Conservation (phyloP, 2,888 invertebrate genomes). For the Cremastinae sp. region DNA sequence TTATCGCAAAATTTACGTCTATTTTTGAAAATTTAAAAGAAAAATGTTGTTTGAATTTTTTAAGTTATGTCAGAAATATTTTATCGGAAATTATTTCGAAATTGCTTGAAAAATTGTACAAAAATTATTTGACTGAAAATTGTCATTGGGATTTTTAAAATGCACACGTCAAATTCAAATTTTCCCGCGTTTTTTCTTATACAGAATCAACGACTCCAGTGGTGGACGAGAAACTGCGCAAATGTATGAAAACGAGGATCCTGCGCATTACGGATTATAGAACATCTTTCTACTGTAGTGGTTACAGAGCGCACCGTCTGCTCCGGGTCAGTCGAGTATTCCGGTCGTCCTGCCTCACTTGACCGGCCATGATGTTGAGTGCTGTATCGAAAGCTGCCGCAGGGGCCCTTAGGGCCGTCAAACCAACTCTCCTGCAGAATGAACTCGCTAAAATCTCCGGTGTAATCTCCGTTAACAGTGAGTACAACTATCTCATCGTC, state of each 20-base stretch:
- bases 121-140: too few species aligned
- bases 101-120: too few species aligned
- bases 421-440: constrained; percentile 81
- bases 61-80: too few species aligned
- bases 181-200: background rate
- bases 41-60: too few species aligned
- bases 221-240: constrained; percentile 46
- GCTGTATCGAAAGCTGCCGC: constrained; percentile 82
- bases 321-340: constrained; percentile 64
- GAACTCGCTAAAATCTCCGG: constrained; percentile 81
- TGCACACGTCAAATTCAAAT: constrained; percentile 30
- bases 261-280: constrained; percentile 48
- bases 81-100: too few species aligned
- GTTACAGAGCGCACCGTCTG: constrained; percentile 53
- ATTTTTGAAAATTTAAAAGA: too few species aligned
- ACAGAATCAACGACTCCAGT: constrained; percentile 43
- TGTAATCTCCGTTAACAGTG: constrained; percentile 81
- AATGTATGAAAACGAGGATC: constrained; percentile 25
- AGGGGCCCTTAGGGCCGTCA: constrained; percentile 82
- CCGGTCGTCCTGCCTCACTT: constrained; percentile 73
- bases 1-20: too few species aligned
- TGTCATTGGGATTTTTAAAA: background rate
- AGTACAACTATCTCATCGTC: constrained; percentile 73
- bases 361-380: constrained; percentile 83
- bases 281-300: constrained; percentile 14